Evolutionary conservation across 2,888 invertebrate genomes (phyloP).

Genomic region (Trisateles emortualis): DNA sequence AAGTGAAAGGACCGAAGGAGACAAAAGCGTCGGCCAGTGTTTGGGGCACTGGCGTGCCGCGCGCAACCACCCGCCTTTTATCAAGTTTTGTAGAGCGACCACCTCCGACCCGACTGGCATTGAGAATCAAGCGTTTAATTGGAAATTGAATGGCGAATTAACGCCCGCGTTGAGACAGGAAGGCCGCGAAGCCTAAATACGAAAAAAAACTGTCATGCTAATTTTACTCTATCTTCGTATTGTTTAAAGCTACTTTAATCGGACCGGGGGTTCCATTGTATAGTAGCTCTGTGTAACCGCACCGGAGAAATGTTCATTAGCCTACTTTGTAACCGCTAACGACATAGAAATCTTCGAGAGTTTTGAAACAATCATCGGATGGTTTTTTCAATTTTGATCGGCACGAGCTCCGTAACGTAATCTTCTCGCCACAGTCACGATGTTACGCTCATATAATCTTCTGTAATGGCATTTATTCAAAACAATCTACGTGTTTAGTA

Average conservation of each 20-base stretch:
- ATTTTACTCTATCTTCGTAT: constrained; percentile 48
- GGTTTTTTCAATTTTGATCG: constrained; percentile 67
- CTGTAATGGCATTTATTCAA: constrained; percentile 39
- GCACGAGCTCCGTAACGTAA: constrained; percentile 67
- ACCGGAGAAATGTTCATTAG: constrained; percentile 62
- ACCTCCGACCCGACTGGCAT: constrained; percentile 82
- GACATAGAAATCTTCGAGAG: constrained; percentile 59
- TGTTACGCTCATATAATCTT: constrained; percentile 41
- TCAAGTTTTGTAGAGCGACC: constrained; percentile 75
- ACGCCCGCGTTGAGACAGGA: constrained; percentile 75
- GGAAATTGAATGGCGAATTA: constrained; percentile 84
- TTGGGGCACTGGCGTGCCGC: constrained; percentile 78
- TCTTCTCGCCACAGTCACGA: constrained; percentile 63
- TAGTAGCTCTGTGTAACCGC: constrained; percentile 45
- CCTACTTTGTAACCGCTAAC: constrained; percentile 53
- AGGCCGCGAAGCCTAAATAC: constrained; percentile 79
- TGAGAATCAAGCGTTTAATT: constrained; percentile 85
- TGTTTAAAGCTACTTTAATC: constrained; percentile 48
- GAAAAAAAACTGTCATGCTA: constrained; percentile 71
- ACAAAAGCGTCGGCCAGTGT: constrained; percentile 78
- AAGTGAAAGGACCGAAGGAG: constrained; percentile 82
- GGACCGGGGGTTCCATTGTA: constrained; percentile 44
- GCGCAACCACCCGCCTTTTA: constrained; percentile 82
- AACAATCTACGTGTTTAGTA: constrained; percentile 36
- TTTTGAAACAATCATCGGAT: constrained; percentile 69